These are phyloP conservation scores for Bombus soroeensis DNA, from an alignment of 1,140 invertebrate species.

Conservation along the genomic window DNA sequence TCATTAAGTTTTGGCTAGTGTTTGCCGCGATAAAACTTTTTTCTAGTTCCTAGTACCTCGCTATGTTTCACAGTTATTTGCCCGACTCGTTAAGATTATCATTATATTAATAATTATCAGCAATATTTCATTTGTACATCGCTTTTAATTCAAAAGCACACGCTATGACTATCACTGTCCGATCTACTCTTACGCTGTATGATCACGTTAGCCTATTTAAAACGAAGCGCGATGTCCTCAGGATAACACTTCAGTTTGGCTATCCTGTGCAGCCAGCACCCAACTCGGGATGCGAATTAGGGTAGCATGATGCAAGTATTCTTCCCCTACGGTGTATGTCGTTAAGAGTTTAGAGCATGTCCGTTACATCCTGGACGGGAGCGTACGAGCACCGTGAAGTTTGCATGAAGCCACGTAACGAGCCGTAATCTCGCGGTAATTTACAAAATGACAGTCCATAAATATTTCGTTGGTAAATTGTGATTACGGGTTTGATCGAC, in stretches of 20 bases:
- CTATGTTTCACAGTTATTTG: too few relatives aligned
- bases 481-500: slow-evolving; percentile 65
- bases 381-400: slow-evolving; percentile 30
- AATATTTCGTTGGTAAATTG: slow-evolving; percentile 68
- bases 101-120: too few relatives aligned
- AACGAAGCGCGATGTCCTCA: background rate
- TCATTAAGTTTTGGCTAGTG: too few relatives aligned
- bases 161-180: too few relatives aligned
- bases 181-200: too few relatives aligned
- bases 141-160: too few relatives aligned
- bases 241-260: background rate
- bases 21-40: too few relatives aligned
- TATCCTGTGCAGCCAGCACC: background rate
- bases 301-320: slow-evolving; percentile 5
- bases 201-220: background rate
- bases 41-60: too few relatives aligned
- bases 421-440: slow-evolving; percentile 65
- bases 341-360: slow-evolving; percentile 43
- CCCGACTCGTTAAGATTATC: too few relatives aligned
- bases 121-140: too few relatives aligned
- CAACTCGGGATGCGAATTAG: slow-evolving; percentile 10
- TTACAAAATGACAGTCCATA: slow-evolving; percentile 69
- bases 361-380: slow-evolving; percentile 35
- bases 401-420: slow-evolving; percentile 56
- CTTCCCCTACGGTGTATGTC: slow-evolving; percentile 36